Base-by-base conservation (phyloP, 2,797 vertebrate species). In the Zenarchopterus dispar region DNA sequence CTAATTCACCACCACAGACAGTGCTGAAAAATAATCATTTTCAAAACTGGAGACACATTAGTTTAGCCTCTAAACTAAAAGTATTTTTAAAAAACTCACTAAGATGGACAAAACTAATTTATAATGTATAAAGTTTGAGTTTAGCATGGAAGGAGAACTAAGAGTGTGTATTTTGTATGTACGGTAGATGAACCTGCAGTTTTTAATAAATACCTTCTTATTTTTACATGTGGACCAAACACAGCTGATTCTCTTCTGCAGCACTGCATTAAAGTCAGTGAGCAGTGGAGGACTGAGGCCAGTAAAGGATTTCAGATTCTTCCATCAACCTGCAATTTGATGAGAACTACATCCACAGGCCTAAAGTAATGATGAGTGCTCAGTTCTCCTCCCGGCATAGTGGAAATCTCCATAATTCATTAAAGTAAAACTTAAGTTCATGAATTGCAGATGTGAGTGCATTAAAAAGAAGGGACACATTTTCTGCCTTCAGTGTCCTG, bases 361-460 rank as follows among this genome's bases (percentile, higher is more conserved):
- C 56, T 54, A 51, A 28, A 42, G 77, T 67, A 53, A 80, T 81
- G 59, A 88, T 46, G 60, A 81, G 67, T 73, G 69, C 68, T 67
- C 72, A 70, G 65, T 77, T 65, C 62, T 66, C 58, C 65, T 59
- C 56, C 56, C 75, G 64, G 80, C 69, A 80, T 18, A 66, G 50
- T 68, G 33, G 62, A 59, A 71, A 72, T 71, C 81, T 84, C 66
- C 62, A 85, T 82, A 74, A 88, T 86, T 86, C 65, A 85, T 83
- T 64, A 56, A 67, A 61, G 62, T 56, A 67, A 81, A 81, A 78
- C 55, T 70, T 71, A 62, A 53, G 44, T 64, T 72, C 6, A 28
- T 75, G 73, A 69, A 80, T 79, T 67, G 70, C 49, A 61, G 68
- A 74, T 73, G 73, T 61, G 48, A 41, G 59, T 56, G 52, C 68